Percentiles rank a stretch among this genome's conserved stretches.
Conservation (phyloP, 1,140 invertebrate genomes). For the Temnothorax curvispinosus region DNA sequence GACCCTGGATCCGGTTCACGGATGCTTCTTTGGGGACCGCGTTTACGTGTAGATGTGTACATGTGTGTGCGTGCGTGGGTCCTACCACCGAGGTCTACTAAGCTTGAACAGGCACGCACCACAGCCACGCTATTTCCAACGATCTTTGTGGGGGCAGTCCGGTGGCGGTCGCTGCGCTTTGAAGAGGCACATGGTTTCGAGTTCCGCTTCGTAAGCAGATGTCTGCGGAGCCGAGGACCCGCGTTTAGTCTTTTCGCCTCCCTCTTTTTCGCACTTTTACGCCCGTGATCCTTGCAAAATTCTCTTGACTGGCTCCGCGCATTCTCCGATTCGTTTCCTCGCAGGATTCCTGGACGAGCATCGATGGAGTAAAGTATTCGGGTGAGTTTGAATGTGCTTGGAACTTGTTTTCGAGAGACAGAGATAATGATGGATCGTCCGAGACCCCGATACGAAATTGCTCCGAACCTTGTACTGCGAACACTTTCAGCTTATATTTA, state of each 20-base stretch:
- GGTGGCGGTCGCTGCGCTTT: conserved; percentile 58
- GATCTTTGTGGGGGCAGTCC: conserved; percentile 74
- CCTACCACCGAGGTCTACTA: conserved; percentile 33
- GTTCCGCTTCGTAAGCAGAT: conserved; percentile 68
- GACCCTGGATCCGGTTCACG: conserved; percentile 38
- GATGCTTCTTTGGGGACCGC: conserved; percentile 16
- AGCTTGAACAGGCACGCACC: conserved; percentile 32
- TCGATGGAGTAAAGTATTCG: conserved; percentile 1
- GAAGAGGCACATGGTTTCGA: conserved; percentile 71
- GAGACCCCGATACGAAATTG: neutral
- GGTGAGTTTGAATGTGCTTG: conserved; percentile 15
- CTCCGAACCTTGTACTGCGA: neutral
- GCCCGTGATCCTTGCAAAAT: neutral
- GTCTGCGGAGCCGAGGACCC: conserved; percentile 1
- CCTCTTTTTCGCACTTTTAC: conserved; percentile 12
- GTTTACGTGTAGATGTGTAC: neutral
- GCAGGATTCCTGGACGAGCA: neutral
- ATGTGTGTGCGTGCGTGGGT: conserved; percentile 22
- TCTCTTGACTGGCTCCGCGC: neutral
- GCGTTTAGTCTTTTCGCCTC: neutral
- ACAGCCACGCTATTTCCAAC: conserved; percentile 69
- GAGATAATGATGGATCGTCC: neutral
- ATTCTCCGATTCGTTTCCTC: neutral
- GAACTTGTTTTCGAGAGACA: neutral
- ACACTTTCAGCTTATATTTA: neutral